Evolutionary conservation across 1,140 invertebrate species (phyloP).

Genomic region (Drosophila sechellia): DNA sequence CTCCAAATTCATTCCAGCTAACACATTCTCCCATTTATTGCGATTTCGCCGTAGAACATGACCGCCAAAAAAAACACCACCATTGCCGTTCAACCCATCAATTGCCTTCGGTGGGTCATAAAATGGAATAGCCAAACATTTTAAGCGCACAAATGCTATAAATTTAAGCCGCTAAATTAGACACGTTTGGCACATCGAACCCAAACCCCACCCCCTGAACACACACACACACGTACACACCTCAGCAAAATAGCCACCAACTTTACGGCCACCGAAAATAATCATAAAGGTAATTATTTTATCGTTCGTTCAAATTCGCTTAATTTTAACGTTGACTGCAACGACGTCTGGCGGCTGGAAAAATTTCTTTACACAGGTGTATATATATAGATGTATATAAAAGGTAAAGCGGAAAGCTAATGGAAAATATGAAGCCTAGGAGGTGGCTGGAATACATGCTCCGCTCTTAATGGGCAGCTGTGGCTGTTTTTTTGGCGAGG

Average conservation of each 20-base stretch:
- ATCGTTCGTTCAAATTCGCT: slow-evolving; percentile 73
- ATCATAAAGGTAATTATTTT: slow-evolving; percentile 79
- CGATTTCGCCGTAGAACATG: slow-evolving; percentile 10
- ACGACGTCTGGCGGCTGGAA: slow-evolving; percentile 28
- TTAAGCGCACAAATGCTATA: slow-evolving; percentile 76
- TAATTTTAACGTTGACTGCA: slow-evolving; percentile 61
- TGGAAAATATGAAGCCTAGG: slow-evolving; percentile 68
- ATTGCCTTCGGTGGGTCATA: slow-evolving; percentile 62
- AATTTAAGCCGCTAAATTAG: slow-evolving; percentile 78
- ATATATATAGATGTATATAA: background rate
- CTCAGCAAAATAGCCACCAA: background rate
- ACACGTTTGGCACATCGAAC: slow-evolving; percentile 69
- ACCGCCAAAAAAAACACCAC: slow-evolving; percentile 11
- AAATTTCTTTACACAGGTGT: slow-evolving; percentile 31
- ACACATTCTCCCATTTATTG: slow-evolving; percentile 20
- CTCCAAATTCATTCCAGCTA: slow-evolving; percentile 25
- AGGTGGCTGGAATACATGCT: slow-evolving; percentile 12
- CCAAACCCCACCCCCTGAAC: slow-evolving; percentile 11
- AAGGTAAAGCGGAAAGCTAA: slow-evolving; percentile 40
- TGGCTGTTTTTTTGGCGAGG: slow-evolving; percentile 16
- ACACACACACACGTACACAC: background rate
- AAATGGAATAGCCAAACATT: slow-evolving; percentile 71
- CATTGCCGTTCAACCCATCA: slow-evolving; percentile 33
- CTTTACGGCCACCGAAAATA: slow-evolving; percentile 43
- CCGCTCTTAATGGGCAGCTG: slow-evolving; percentile 41